Base-by-base conservation (phyloP, 1,140 invertebrate species). In the Drosophila ananassae region DNA sequence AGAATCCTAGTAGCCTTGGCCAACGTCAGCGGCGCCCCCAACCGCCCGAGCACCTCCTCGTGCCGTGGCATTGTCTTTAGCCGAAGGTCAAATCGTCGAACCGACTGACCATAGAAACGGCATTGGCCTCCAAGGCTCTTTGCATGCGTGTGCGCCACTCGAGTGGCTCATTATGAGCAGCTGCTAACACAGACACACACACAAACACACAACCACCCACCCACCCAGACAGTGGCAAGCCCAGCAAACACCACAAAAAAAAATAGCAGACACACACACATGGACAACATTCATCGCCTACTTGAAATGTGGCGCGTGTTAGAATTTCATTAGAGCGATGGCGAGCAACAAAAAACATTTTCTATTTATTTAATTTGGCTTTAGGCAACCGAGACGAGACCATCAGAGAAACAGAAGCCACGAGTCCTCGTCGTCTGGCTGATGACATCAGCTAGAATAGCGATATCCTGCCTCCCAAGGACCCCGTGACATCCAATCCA, bases 341-440 rank as follows among this genome's bases (percentile, higher is more conserved):
- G 69, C 82, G 52, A 12, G 22, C 39, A 37, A 54, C 2, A 52
- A 28, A 21, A 63, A 63, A 24, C 77, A 78, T 85, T 85, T 81
- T 85, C 74, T 80, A 75, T 87, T 84, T 84, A 73, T 79, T 85
- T 78, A 82, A 85, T 87, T 83, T 76, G 76, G 56, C 73, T 71
- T 73, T 64, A 46, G 58, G 57, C 68, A 72, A 72, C n/a, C 55
- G 59, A 24, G 60, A 58, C 44, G 53, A 54, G 57, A 39, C 24
- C 57, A 47, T 60, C 32, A 50, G 48, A 50, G 30, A 51, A 67
- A 63, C 54, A 50, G 60, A 58, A 60, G 52, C 61, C 75, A 48
- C 59, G 51, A 50, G 56, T 50, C 52, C 51, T 63, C 71, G 67
- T 69, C 63, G 54, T 72, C 56, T 67, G 34, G 30, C 55, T 72